Conservation (phyloP, 2,888 invertebrate species). For the Morpho deidamia region DNA sequence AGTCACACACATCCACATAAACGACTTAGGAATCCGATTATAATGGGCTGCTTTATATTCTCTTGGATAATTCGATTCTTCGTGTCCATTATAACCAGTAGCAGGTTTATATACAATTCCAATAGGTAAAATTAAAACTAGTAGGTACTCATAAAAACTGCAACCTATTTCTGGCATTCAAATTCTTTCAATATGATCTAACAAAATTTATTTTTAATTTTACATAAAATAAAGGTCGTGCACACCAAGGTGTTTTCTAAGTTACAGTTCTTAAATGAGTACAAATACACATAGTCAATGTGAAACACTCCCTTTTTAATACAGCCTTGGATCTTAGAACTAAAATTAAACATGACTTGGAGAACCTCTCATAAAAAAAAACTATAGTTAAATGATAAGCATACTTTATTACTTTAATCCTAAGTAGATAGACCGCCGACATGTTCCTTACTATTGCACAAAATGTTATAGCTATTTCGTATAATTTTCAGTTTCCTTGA, state of each 20-base stretch:
- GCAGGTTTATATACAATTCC: slow-evolving; percentile 54
- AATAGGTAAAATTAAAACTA: slow-evolving; percentile 22
- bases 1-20: slow-evolving; percentile 67
- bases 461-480: slow-evolving; percentile 17
- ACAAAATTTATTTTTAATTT: background rate
- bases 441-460: slow-evolving; percentile 35
- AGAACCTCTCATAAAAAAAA: slow-evolving; percentile 74
- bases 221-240: too few species aligned
- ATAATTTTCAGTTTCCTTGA: slow-evolving; percentile 15
- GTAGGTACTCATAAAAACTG: slow-evolving; percentile 16
- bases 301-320: slow-evolving; percentile 62
- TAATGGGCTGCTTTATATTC: slow-evolving; percentile 43
- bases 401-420: slow-evolving; percentile 52
- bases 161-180: background rate
- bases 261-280: slow-evolving; percentile 19
- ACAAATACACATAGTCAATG: slow-evolving; percentile 16
- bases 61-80: slow-evolving; percentile 33
- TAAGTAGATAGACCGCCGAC: slow-evolving; percentile 73
- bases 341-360: slow-evolving; percentile 71
- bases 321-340: slow-evolving; percentile 76
- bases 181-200: background rate
- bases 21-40: slow-evolving; percentile 58
- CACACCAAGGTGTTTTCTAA: background rate
- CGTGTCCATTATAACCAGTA: slow-evolving; percentile 49
- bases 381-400: slow-evolving; percentile 48